Evolutionary conservation across 2,113 vertebrate species (phyloP).

Genomic region (Catharus bicknelli): DNA sequence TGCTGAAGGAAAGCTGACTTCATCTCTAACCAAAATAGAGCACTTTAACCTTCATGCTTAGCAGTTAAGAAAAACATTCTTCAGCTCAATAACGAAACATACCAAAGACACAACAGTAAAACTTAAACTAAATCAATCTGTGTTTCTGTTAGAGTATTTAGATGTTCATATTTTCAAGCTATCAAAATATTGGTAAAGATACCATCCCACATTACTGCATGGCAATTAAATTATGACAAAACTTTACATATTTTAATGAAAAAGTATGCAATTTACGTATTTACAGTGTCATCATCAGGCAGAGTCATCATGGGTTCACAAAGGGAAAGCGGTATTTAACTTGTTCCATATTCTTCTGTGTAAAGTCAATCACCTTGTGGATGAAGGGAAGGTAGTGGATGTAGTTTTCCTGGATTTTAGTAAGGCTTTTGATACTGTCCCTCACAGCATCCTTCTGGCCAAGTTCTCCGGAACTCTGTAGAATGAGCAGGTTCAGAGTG

Average conservation of each 20-base stretch:
- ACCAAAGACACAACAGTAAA: background rate
- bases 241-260: background rate
- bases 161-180: background rate
- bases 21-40: background rate
- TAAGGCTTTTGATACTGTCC: background rate
- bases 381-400: background rate
- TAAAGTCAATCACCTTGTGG: background rate
- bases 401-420: background rate
- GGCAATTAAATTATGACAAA: background rate
- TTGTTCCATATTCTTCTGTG: background rate
- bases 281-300: background rate
- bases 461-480: background rate
- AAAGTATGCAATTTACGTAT: background rate
- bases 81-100: background rate
- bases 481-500: background rate
- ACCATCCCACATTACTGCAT: background rate
- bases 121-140: background rate
- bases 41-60: background rate
- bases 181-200: background rate
- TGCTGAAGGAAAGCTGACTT: conserved; percentile 1
- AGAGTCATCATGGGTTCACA: background rate
- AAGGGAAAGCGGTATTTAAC: background rate
- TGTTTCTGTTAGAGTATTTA: background rate
- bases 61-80: background rate
- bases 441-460: background rate